A percentile compares a stretch with the other conserved stretches of the same genome.
Evolutionary conservation across 2,797 vertebrate genomes (phyloP).

Genomic region (Poecilia wingei): DNA sequence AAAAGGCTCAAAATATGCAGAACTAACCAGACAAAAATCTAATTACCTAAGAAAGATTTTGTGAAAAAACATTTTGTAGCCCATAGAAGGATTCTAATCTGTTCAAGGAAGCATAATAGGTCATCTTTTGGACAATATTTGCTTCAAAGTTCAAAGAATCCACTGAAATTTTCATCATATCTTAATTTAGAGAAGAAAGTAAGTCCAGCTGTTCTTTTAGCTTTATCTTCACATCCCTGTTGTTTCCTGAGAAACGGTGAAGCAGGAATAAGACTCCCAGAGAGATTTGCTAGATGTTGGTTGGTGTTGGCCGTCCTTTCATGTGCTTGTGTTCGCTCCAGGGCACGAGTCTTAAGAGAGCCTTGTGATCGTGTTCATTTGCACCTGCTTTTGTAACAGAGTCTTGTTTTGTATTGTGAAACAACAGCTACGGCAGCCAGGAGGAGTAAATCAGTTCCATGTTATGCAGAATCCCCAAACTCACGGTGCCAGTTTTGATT

Average conservation of each 20-base stretch:
- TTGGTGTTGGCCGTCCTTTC: slow-evolving; percentile 32
- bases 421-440: neutral
- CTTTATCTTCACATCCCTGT: slow-evolving; percentile 3
- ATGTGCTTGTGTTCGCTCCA: slow-evolving; percentile 42
- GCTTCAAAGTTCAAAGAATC: too few species aligned
- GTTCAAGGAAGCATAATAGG: too few species aligned
- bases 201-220: neutral
- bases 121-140: too few species aligned
- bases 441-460: slow-evolving; percentile 1
- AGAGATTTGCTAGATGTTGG: slow-evolving; percentile 17
- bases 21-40: too few species aligned
- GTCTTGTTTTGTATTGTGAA: slow-evolving; percentile 21
- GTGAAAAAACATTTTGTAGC: too few species aligned
- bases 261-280: slow-evolving; percentile 14
- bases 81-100: too few species aligned
- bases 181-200: neutral
- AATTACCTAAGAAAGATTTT: too few species aligned
- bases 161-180: neutral
- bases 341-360: slow-evolving; percentile 58
- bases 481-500: neutral
- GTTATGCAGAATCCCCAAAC: slow-evolving; percentile 6
- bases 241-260: slow-evolving; percentile 12
- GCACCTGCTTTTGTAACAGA: slow-evolving; percentile 32
- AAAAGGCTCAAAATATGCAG: too few species aligned
- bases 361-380: slow-evolving; percentile 58